Evolutionary conservation across 2,113 vertebrate species (phyloP), one percentile per base, ranked within the genome.

Genomic region (Tachuris rubrigastra): DNA sequence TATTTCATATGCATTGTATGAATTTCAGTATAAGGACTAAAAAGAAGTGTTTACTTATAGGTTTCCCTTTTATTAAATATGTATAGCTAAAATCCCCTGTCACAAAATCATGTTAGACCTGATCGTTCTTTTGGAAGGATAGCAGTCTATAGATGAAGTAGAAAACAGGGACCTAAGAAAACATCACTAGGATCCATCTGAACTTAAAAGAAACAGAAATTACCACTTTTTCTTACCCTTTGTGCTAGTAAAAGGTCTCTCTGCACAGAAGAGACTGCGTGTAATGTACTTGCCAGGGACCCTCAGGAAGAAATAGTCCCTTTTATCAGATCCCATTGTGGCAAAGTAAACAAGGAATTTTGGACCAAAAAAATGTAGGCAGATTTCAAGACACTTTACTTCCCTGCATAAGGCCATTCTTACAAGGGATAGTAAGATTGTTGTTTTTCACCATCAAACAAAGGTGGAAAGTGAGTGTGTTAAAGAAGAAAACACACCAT

Each of bases 401-500:
- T 50, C 24, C 50, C 10, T 60, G 16, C 8, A 4, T 25, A 18
- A 85, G 39, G 8, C 8, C 20, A 6, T 42, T 77, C 33, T 47
- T 60, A 12, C 3, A 0, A 69, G 49, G 39, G 5, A 5, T 71
- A 17, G 14, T 49, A 5, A 1, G 5, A 1, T 14, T 8, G 6
- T n/a, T 33, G 5, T 37, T 69, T 25, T 10, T 62, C n/a, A 28
- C 20, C 8, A 9, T 69, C 28, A 39, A 76, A 62, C 4, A 35
- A 5, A 14, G 11, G 12, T 56, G 28, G 41, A 53, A 75, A 52
- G 16, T 24, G 12, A 42, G 28, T 1, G 1, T 1, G 0, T 39
- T 35, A 10, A 37, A 52, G 30, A 8, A n/a, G 10, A 17, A 27
- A 50, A 20, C 18, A 46, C 10, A 3, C 3, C 1, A 2, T 30